Evolutionary conservation across 2,888 invertebrate genomes (phyloP), one percentile per base, ranked within the genome.

Genomic region (Scrobipalpa atriplicella): DNA sequence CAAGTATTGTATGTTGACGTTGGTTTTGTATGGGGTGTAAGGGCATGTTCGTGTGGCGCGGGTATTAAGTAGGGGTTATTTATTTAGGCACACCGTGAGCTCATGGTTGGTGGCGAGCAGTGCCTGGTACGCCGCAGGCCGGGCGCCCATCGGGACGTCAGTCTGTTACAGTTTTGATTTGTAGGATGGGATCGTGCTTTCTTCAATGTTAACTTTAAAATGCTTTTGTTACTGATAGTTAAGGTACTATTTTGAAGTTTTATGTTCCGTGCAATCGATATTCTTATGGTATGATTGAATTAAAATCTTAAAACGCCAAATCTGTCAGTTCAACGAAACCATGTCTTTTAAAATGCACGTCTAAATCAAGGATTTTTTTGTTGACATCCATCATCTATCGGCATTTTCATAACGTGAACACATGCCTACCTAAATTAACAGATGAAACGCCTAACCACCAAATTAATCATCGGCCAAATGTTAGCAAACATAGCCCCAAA

Each of bases 51-150:
- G 88, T 89, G 90, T 78, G 77, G 76, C 75, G 74, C 77, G 76
- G 80, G 80, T 85, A 87, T 88, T 90, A 90, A 89, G 84, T 85
- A 84, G 84, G 84, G 85, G 89, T 89, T 91, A 90, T 91, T 91
- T 91, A 90, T 91, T 91, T 90, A 87, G 89, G 84, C 84, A 80
- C 80, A 81, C 75, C 79, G 69, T 70, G 71, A 62, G 73, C 73
- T 47, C 47, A 16, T 47, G 75, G 75, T 70, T 75, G 76, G 86
- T 77, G 84, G 83, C 80, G 71, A 68, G 77, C 80, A 81, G 80
- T 74, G 79, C 68, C 82, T 78, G 82, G 83, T 76, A 82, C 83
- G 71, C 72, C 68, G 67, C 63, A 62, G 19, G 18, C 9, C 29
- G 13, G 47, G 38, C 29, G 9, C 29, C 29, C 9, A 58, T 58